These are phyloP conservation scores for Okapia johnstoni DNA, from an alignment of 2,113 vertebrate genomes.

Conservation along the genomic window DNA sequence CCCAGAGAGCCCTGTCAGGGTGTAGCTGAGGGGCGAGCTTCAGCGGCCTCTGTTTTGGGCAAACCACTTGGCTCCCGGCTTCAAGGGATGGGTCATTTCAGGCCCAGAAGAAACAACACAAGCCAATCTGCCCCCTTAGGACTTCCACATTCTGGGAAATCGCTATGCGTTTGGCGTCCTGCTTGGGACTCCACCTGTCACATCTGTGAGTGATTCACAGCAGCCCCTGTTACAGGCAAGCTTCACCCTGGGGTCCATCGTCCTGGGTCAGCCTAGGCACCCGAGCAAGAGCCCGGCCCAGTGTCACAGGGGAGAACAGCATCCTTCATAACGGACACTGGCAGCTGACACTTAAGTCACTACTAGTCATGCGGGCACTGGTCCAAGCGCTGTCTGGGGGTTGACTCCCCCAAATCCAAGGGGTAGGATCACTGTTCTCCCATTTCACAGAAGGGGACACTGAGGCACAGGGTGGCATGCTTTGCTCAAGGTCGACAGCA, in stretches of 20 bases:
- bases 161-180: accelerated
- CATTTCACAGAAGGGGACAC: background rate
- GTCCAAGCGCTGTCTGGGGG: background rate
- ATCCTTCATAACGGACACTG: background rate
- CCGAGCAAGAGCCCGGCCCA: accelerated
- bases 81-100: background rate
- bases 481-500: background rate
- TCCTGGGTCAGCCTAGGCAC: background rate
- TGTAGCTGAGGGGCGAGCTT: background rate
- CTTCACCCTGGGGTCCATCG: background rate
- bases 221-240: accelerated
- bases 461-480: background rate
- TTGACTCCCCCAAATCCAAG: background rate
- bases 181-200: background rate
- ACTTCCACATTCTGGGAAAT: accelerated
- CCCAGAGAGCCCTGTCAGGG: background rate
- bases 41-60: background rate
- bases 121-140: background rate
- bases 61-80: background rate
- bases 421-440: background rate
- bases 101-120: accelerated
- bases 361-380: background rate
- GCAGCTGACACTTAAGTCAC: background rate
- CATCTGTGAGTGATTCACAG: accelerated
- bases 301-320: background rate